Evolutionary conservation across 2,113 vertebrate species (phyloP), one percentile per base, ranked within the genome.

Genomic region (Corynorhinus townsendii): DNA sequence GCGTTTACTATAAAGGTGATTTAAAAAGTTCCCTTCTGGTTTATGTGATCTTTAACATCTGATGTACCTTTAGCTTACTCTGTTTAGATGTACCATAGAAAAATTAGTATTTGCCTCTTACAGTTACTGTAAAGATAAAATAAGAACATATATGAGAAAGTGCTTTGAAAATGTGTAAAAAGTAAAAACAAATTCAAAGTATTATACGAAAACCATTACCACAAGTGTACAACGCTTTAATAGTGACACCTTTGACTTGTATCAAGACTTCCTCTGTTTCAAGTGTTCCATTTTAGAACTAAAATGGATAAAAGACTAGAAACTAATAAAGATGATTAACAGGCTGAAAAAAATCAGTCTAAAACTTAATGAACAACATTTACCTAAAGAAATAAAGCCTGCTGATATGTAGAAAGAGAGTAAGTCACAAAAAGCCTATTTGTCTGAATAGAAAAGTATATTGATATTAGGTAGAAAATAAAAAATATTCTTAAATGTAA

Each of bases 121-220:
- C 4, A 91, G 1, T 68, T 82, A 94, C 3, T 79, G 4, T 96
- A 85, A 95, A 87, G n/a, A 52, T 85, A 68, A 92, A 85, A 43
- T 84, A 71, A 89, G 49, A 76, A 54, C 1, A 79, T 52, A 52
- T 2, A 40, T 56, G 20, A 90, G 75, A 92, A 95, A 81, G 54
- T 82, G 17, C 52, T 93, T 81, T 85, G 24, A 96, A 94, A 97
- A 87, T 43, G 64, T 71, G 59, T 85, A 85, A 93, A 88, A 76
- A 43, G 14, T 73, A 71, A 83, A 94, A 71, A 75, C 2, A 83
- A 93, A 59, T 66, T 26, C 19, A 64, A 89, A 62, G 30, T 62
- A 77, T 33, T 52, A 66, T 16, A 66, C 3, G 69, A 71, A 45
- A 85, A 49, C n/a, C 7, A 81, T 24, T 84, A 47, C 3, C 33